Base-by-base conservation (phyloP, 2,797 vertebrate species). In the Oophaga sylvatica region DNA sequence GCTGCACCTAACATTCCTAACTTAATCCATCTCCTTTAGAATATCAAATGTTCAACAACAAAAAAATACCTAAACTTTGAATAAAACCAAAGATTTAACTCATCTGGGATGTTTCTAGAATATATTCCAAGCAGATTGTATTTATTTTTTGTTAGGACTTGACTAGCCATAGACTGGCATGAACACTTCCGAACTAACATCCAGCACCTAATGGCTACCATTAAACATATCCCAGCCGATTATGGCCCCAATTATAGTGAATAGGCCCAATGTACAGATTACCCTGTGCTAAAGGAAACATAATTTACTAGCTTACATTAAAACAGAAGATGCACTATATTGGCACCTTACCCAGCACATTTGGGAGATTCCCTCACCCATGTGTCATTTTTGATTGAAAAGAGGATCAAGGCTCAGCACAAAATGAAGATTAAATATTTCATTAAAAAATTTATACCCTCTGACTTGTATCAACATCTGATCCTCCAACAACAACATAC, bases 21-120 rank as follows among this genome's bases (percentile, higher is more conserved):
- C 41, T 17, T 77, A 41, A 48, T 65, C 80, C 67, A 16, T 48
- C 20, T 22, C 9, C 57, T 20, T 22, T 60, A 29, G 15, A 85
- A 76, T n/a, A 76, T 60, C 22, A 75, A 62, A 85, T 76, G 53
- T 29, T 84, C 76, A 76, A n/a, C 71, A 76, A 41, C 13, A 41
- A 56, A 53, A 81, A 80, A 48, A 26, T 1, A 53, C 13, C 22
- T 65, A 7, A 26, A 81, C 12, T 81, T 16, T 31, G 1, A 65
- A n/a, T 75, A 48, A 26, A 53, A 53, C 20, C 15, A 41, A 80
- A 17, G 16, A 8, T 63, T 80, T 35, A 35, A 62, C 35, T 5
- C 45, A 48, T 22, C 31, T 80, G 35, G 22, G n/a, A 65, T 45
- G 5, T 22, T 63, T 81, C 6, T 63, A 65, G 13, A n/a, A 41